phyloP scores from a whole-genome alignment of 2,113 vertebrate species.

The Psophia crepitans region DNA sequence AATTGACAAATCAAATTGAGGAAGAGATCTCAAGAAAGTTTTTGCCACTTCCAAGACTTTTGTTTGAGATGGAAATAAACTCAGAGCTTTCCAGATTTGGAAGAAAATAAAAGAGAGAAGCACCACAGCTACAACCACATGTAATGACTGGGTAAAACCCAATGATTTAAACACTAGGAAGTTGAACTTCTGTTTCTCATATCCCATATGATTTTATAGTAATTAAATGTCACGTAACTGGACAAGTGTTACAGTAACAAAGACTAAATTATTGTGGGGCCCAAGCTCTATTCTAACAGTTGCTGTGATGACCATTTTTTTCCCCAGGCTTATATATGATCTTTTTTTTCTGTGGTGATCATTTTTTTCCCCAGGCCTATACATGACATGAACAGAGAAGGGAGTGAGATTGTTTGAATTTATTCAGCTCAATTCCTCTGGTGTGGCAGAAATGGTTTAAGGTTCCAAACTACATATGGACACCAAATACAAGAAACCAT shows the following conservation, averaged over 20 bases:
- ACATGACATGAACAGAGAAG: not conserved
- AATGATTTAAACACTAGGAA: not conserved
- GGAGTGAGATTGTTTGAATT: not conserved
- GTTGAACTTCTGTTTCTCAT: not conserved
- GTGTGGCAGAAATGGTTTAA: not conserved
- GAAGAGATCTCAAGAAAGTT: not conserved
- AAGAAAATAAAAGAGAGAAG: not conserved
- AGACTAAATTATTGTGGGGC: not conserved
- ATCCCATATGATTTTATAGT: not conserved
- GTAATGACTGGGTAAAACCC: not conserved
- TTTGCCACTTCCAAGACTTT: not conserved
- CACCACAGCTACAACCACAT: not conserved
- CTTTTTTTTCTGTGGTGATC: too few relatives aligned
- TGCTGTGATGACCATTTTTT: not conserved
- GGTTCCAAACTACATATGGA: not conserved
- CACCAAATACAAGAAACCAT: not conserved
- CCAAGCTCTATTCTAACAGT: not conserved
- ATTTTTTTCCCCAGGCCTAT: not conserved
- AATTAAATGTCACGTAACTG: not conserved
- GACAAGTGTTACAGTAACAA: not conserved
- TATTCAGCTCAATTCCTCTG: not conserved
- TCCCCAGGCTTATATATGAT: not conserved
- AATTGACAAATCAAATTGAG: not conserved
- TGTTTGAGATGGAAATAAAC: not conserved
- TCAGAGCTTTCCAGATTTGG: not conserved